Evolutionary conservation across 37 sponge, comb jelly and placozoan species (phyloP), one percentile per base, ranked within the genome.

Genomic region (Chondrosia reniformis): DNA sequence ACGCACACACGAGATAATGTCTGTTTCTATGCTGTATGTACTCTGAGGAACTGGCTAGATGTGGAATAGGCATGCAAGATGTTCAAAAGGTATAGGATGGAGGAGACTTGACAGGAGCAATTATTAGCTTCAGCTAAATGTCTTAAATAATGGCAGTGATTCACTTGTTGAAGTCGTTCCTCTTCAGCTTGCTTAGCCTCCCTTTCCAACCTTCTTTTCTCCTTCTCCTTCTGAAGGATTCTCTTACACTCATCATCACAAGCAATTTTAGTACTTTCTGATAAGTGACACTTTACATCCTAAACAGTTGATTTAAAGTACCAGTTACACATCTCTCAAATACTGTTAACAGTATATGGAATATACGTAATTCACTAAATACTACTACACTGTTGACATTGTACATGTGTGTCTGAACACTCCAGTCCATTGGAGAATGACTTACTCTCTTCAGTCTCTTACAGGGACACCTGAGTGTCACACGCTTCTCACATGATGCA

Each of bases 381-480:
- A 22, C 19, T 25, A 9, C 8, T 62, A n/a, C 13, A 62, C 13
- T 12, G 63, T 25, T 12, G 9, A 62, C 13, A 25, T n/a, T 4
- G 67, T 21, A 66, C 17, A 31, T 36, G 67, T 66, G 39, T 66
- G 67, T 66, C 52, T 49, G 52, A 49, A 49, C 52, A 49, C 15
- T 49, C 52, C 52, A 49, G 52, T 15, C 15, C 10, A 49, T 4
- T 10, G 8, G 13, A 39, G 19, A 55, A n/a, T 42, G 39, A 33
- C 45, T 22, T 46, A 91, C 93, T 81, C 89, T 89, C 77, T 91
- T 94, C 28, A 84, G 22, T 55, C 92, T 84, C 8, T 74, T 79
- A 42, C 95, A 94, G 25, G 83, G 59, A 32, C 95, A 94, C 24
- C 89, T 69, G 24, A 90, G 3, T 36, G 92, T 85, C 61, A 87